Conservation (phyloP, 2,888 invertebrate genomes). For the Nebria brevicollis region DNA sequence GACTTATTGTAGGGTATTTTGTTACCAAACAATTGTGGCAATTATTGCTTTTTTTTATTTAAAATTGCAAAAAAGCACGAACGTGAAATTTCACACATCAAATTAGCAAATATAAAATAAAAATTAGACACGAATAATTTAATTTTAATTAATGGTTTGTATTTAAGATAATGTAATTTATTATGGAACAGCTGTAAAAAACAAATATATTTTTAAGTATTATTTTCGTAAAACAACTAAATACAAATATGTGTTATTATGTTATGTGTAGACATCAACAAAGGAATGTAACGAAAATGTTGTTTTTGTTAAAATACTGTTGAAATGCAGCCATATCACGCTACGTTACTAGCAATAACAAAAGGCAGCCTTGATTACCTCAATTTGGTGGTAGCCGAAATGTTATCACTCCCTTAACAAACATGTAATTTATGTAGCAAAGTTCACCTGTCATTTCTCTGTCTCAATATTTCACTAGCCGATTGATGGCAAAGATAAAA, state of each 20-base stretch:
- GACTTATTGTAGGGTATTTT: not conserved
- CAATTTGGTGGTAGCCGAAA: conserved; percentile 19
- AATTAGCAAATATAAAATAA: too few species aligned
- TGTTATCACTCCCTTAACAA: conserved; percentile 38
- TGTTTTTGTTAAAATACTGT: not conserved
- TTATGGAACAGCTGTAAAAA: too few species aligned
- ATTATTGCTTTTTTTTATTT: not conserved
- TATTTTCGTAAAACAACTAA: not conserved
- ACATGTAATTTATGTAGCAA: conserved; percentile 42
- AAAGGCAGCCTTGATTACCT: conserved; percentile 5
- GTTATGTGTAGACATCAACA: not conserved
- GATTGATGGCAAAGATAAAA: conserved; percentile 24
- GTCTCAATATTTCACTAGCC: conserved; percentile 37
- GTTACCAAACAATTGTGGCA: not conserved
- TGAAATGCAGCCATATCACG: conserved; percentile 7
- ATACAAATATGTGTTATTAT: not conserved
- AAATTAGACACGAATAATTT: too few species aligned
- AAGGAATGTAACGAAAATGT: not conserved
- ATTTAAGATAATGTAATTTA: too few species aligned
- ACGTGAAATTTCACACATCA: too few species aligned
- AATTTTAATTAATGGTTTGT: too few species aligned
- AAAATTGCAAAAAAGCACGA: not conserved
- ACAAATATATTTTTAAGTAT: not conserved
- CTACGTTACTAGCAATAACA: not conserved
- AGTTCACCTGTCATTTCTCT: conserved; percentile 38